phyloP scores from a whole-genome alignment of 2,797 vertebrate species.

The Loriculus beryllinus region DNA sequence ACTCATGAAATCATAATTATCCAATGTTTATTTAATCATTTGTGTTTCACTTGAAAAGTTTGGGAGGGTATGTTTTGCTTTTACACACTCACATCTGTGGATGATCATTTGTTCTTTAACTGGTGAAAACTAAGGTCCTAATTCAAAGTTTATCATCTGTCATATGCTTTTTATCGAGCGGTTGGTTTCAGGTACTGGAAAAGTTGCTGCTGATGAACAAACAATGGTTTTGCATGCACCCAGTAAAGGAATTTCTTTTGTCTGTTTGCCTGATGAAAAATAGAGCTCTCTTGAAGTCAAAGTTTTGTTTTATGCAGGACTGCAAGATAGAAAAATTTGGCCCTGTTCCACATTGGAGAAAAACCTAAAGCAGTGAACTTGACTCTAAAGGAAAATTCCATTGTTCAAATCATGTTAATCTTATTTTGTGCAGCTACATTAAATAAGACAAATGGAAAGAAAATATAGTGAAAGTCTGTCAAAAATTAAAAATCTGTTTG shows the following conservation, averaged over 20 bases:
- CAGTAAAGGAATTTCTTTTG: not conserved
- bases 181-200: not conserved
- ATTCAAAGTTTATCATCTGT: not conserved
- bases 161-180: not conserved
- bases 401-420: not conserved
- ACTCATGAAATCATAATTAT: conserved; percentile 54
- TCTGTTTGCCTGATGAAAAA: not conserved
- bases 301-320: not conserved
- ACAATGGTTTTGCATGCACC: not conserved
- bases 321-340: not conserved
- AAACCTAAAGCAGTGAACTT: not conserved
- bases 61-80: not conserved
- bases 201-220: not conserved
- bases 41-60: conserved; percentile 48
- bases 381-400: not conserved
- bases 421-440: not conserved
- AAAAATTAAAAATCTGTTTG: not conserved
- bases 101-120: not conserved
- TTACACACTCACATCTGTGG: not conserved
- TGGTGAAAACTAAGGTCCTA: not conserved
- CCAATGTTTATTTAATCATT: conserved; percentile 48
- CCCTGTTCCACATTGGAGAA: not conserved
- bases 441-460: not conserved
- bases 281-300: not conserved
- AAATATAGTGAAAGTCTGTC: not conserved